Conservation (phyloP, 2,888 invertebrate genomes). For the Drosophila barbarae region DNA sequence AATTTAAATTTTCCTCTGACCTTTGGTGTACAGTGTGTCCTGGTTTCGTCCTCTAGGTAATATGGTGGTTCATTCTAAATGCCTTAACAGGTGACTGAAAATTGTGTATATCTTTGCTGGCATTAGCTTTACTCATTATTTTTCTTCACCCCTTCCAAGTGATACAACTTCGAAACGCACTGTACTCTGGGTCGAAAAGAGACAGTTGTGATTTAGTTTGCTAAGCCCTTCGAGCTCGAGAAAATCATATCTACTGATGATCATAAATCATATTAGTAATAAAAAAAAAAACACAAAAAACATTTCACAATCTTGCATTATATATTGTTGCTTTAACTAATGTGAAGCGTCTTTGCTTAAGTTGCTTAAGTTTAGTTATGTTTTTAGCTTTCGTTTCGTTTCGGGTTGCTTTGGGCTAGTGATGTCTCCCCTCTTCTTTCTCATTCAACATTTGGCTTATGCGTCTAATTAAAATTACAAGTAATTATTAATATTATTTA, state of each 20-base stretch:
- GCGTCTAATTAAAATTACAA: constrained; percentile 63
- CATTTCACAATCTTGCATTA: constrained; percentile 8
- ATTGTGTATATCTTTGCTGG: constrained; percentile 19
- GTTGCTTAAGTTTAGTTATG: constrained; percentile 21
- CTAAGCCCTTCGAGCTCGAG: constrained; percentile 3
- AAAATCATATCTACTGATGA: constrained; percentile 10
- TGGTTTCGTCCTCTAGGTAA: background rate
- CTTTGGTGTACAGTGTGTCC: constrained; percentile 17
- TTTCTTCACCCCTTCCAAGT: background rate
- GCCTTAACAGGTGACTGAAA: constrained; percentile 32
- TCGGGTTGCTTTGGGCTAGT: constrained; percentile 17
- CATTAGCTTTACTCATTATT: background rate
- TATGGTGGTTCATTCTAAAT: constrained; percentile 5
- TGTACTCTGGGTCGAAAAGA: constrained; percentile 24
- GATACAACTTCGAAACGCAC: constrained; percentile 17
- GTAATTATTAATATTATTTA: constrained; percentile 54
- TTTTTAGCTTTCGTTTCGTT: constrained; percentile 31
- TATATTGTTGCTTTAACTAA: constrained; percentile 26
- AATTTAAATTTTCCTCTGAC: constrained; percentile 13
- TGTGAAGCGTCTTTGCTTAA: constrained; percentile 14
- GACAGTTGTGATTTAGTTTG: constrained; percentile 30
- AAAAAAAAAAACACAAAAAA: background rate
- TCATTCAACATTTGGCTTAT: constrained; percentile 56
- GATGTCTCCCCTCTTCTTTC: constrained; percentile 24
- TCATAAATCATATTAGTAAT: background rate